Conservation (phyloP, 1,140 invertebrate species). For the Trypoxylus dichotomus region DNA sequence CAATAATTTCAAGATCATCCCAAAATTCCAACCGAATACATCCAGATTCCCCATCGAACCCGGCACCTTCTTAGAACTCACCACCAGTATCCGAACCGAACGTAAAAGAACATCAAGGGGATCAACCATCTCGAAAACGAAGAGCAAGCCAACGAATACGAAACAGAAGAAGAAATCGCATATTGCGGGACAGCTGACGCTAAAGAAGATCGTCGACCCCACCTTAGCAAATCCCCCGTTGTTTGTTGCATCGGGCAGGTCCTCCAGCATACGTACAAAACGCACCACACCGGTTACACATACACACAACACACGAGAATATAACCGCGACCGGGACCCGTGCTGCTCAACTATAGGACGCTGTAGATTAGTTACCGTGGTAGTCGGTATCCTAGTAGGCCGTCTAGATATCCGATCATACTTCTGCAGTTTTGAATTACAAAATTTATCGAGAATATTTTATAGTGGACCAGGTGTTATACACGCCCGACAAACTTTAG, state of each 20-base stretch:
- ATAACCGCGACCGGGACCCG: background rate
- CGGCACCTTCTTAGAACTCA: too few species aligned
- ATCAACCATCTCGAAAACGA: too few species aligned
- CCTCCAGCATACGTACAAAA: constrained; percentile 12
- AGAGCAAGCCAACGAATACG: background rate
- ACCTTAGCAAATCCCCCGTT: constrained; percentile 25
- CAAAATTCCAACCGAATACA: too few species aligned
- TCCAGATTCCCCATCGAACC: too few species aligned
- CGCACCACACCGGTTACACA: background rate
- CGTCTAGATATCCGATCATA: too few species aligned
- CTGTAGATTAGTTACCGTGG: background rate
- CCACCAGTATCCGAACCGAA: too few species aligned
- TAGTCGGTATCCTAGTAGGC: background rate
- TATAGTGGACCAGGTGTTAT: too few species aligned
- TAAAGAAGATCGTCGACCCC: constrained; percentile 33
- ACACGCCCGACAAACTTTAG: too few species aligned
- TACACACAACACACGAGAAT: background rate
- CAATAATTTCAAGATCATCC: too few species aligned
- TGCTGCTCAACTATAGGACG: background rate
- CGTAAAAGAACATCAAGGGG: too few species aligned
- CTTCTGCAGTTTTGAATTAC: too few species aligned
- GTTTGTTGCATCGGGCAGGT: constrained; percentile 26
- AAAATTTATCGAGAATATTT: too few species aligned
- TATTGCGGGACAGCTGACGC: constrained; percentile 29
- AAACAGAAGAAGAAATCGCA: background rate